Base-by-base conservation (phyloP, 1,140 invertebrate genomes). In the Drosophila teissieri region DNA sequence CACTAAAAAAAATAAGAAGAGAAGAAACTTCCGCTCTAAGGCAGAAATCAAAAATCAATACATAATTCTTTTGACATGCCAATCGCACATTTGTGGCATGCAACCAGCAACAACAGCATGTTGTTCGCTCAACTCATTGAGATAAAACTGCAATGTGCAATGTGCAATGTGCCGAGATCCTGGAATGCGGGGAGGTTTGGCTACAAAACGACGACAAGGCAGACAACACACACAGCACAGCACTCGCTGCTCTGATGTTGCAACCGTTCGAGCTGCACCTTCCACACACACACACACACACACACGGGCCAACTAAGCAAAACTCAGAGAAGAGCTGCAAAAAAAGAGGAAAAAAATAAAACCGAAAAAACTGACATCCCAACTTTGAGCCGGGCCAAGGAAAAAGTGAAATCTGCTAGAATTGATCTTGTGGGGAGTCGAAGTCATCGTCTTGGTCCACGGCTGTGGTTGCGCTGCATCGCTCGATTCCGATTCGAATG, bases 31-130 rank as follows among this genome's bases (percentile, higher is more conserved):
- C 53, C 72, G 73, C 83, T 60, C 57, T 78, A 65, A 44, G 72
- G 64, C 45, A 36, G 52, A 88, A 83, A 88, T 88, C 84, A 84
- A 90, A 89, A 90, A 89, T 89, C 84, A 89, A 89, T 89, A 89
- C 84, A 89, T 90, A 90, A 90, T 89, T 89, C 73, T 90, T 89
- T 89, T 89, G 84, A 89, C 84, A 89, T 90, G 80, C 85, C 84
- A 89, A 89, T 89, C 84, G 84, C 84, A 90, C 85, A 89, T 89
- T 89, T 89, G 85, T 89, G 84, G 85, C 84, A 89, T 84, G 80
- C 85, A 90, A 80, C 83, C 65, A 60, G 58, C 68, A 61, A 65
- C 65, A 65, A 82, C 79, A 81, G 73, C 79, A 81, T 64, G 73
- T 76, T 89, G 84, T 88, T 88, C 76, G 84, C 67, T 45, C 84